Percentiles rank a stretch among this genome's conserved stretches.
These are phyloP conservation scores for Phataginus tetradactyla DNA, from an alignment of 2,797 vertebrate species.

Conservation along the genomic window DNA sequence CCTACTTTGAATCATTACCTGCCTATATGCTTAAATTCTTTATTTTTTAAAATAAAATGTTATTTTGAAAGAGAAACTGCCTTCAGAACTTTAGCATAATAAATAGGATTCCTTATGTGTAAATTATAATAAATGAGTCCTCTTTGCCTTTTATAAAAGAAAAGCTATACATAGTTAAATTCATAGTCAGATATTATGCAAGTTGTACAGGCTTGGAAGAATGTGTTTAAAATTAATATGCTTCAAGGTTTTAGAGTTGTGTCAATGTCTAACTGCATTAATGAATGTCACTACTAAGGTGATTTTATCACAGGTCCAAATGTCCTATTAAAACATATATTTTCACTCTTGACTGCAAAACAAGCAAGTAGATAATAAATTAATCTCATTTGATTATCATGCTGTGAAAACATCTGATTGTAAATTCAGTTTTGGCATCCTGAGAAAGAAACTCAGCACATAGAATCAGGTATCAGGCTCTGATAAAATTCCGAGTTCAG, in stretches of 20 bases:
- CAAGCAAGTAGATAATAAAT: neutral
- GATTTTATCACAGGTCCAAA: neutral
- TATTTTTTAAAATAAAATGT: neutral
- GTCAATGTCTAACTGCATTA: neutral
- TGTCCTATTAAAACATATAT: neutral
- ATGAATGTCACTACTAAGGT: neutral
- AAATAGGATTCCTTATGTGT: neutral
- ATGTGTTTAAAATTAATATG: neutral
- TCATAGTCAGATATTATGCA: neutral
- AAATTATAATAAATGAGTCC: neutral
- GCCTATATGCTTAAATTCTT: neutral
- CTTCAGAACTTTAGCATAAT: neutral
- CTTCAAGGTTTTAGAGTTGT: neutral
- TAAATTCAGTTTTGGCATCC: neutral
- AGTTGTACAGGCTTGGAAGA: neutral
- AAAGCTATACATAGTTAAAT: neutral
- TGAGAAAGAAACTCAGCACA: neutral
- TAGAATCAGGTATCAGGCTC: neutral
- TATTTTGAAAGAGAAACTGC: neutral
- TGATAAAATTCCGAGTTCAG: neutral
- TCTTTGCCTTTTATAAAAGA: neutral
- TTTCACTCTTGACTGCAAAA: neutral
- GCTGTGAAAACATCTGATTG: neutral
- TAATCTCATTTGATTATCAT: neutral
- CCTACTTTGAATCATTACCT: neutral